Evolutionary conservation across 2,888 invertebrate species (phyloP).

Genomic region (Drosophila infuscata): DNA sequence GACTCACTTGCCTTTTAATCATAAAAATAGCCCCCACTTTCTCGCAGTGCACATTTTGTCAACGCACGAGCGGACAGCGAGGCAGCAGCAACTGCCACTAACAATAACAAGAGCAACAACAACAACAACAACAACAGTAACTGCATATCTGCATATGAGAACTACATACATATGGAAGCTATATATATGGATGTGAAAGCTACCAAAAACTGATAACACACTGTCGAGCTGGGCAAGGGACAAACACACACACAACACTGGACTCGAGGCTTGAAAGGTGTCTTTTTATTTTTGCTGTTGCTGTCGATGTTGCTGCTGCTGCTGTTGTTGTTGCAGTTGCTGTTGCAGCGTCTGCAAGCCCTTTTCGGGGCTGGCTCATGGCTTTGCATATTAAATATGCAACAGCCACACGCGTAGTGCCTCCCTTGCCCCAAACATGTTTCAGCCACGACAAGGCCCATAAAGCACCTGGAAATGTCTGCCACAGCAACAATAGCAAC

Average conservation of each 20-base stretch:
- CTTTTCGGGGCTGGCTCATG: constrained; percentile 55
- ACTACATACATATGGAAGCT: constrained; percentile 16
- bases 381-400: constrained; percentile 80
- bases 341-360: constrained; percentile 57
- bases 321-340: constrained; percentile 14
- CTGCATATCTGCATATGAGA: constrained; percentile 19
- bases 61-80: constrained; percentile 46
- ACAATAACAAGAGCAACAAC: constrained; percentile 19
- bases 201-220: constrained; percentile 66
- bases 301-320: constrained; percentile 19
- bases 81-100: constrained; percentile 12
- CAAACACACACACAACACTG: constrained; percentile 11
- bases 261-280: constrained; percentile 17
- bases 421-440: constrained; percentile 18
- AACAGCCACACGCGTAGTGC: constrained; percentile 62
- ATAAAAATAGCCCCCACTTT: neutral
- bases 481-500: constrained; percentile 52
- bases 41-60: constrained; percentile 49
- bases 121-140: constrained; percentile 6
- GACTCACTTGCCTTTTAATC: neutral
- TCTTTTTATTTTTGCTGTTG: constrained; percentile 3
- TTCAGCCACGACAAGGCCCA: constrained; percentile 65
- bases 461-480: constrained; percentile 78
- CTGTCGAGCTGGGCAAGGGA: constrained; percentile 44
- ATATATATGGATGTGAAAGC: constrained; percentile 5